These are phyloP conservation scores for Bombus sibiricus DNA, from an alignment of 1,140 invertebrate genomes.

Conservation along the genomic window DNA sequence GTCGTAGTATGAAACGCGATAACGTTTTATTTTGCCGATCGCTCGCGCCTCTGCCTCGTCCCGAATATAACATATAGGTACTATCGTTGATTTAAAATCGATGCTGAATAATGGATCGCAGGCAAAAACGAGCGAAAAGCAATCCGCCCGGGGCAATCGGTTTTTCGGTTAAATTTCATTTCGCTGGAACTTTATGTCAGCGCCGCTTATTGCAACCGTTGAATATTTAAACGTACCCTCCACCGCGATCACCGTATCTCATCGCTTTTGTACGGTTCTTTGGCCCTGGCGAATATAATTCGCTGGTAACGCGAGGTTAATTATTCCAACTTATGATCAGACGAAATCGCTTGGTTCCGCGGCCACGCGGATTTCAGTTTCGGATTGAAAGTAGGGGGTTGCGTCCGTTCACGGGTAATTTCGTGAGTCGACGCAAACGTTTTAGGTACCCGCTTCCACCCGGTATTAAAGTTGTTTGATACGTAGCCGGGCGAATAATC, in stretches of 20 bases:
- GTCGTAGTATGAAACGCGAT: too few species aligned
- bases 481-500: slow-evolving; percentile 53
- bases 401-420: slow-evolving; percentile 44
- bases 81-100: slow-evolving; percentile 30
- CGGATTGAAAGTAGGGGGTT: slow-evolving; percentile 1
- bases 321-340: slow-evolving; percentile 60
- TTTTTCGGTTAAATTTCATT: slow-evolving; percentile 51
- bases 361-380: neutral
- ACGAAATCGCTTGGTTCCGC: slow-evolving; percentile 34
- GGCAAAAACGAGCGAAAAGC: slow-evolving; percentile 20
- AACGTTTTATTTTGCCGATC: slow-evolving; percentile 1
- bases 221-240: slow-evolving; percentile 42
- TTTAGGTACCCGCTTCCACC: neutral
- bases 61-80: neutral
- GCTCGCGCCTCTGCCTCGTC: neutral
- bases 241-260: slow-evolving; percentile 44
- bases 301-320: slow-evolving; percentile 61
- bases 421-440: slow-evolving; percentile 34
- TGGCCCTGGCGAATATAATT: slow-evolving; percentile 58
- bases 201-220: slow-evolving; percentile 39
- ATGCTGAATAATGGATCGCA: slow-evolving; percentile 20
- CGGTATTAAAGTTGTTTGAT: slow-evolving; percentile 58
- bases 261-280: slow-evolving; percentile 17
- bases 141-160: slow-evolving; percentile 16
- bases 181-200: slow-evolving; percentile 36